phyloP scores from a whole-genome alignment of 2,797 vertebrate species.

The Pseudomugil tenellus region DNA sequence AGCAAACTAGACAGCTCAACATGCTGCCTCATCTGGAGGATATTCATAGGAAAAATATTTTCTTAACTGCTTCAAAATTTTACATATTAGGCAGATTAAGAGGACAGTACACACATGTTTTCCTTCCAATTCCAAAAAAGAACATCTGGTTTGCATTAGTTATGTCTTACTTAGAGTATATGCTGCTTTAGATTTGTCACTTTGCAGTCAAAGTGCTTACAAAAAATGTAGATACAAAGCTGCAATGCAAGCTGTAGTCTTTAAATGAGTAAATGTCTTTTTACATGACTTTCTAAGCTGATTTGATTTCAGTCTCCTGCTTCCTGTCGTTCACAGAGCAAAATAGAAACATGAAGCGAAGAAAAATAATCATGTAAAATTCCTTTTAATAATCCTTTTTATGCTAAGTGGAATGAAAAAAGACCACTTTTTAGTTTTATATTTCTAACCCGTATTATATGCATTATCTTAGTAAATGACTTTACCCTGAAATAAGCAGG shows the following conservation, averaged over 20 bases:
- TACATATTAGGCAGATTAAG: conserved; percentile 78
- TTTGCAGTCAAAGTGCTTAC: conserved; percentile 44
- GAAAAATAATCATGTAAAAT: no score
- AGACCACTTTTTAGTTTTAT: neutral
- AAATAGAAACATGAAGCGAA: neutral
- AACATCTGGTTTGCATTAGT: conserved; percentile 78
- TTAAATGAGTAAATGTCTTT: conserved; percentile 30
- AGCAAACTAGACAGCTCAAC: conserved; percentile 59
- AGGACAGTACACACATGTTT: conserved; percentile 59
- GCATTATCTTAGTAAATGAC: conserved; percentile 33
- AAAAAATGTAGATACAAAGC: conserved; percentile 42
- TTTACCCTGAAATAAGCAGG: no score
- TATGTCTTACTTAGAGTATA: conserved; percentile 57
- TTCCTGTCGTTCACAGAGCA: conserved; percentile 7
- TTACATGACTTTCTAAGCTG: conserved; percentile 36
- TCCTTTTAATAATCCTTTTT: neutral
- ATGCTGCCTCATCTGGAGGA: conserved; percentile 73
- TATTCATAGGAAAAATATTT: conserved; percentile 81
- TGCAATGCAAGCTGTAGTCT: conserved; percentile 25
- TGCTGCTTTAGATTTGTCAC: conserved; percentile 68
- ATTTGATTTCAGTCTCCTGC: conserved; percentile 14
- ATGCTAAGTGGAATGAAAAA: neutral
- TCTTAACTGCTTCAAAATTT: conserved; percentile 81
- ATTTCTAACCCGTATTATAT: conserved; percentile 31
- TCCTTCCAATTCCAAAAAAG: conserved; percentile 41